Evolutionary conservation across 2,797 vertebrate species (phyloP).

Genomic region (Leuciscus waleckii): DNA sequence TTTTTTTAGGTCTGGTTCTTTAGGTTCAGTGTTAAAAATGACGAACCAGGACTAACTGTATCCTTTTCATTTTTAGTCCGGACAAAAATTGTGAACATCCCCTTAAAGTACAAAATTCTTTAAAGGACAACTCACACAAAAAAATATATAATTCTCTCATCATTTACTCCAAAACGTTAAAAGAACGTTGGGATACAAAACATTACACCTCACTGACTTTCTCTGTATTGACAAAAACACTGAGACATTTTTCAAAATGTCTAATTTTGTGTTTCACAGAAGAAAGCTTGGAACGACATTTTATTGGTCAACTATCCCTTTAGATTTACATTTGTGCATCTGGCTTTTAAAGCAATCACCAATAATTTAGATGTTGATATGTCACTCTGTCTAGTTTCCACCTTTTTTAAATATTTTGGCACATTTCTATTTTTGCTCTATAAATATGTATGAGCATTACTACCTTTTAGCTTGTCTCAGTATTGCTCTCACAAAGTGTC

Average conservation of each 20-base stretch:
- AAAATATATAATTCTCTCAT: neutral
- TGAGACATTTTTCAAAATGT: neutral
- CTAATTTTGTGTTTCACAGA: neutral
- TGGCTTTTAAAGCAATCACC: neutral
- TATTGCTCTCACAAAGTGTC: conserved; percentile 30
- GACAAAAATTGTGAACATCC: neutral
- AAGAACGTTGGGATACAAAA: neutral
- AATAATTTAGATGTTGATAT: neutral
- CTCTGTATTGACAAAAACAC: neutral
- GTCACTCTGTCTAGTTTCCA: conserved; percentile 10
- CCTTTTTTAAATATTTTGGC: neutral
- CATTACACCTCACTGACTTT: neutral
- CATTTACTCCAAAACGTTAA: neutral
- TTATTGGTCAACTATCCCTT: neutral
- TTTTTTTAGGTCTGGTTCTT: too few relatives aligned
- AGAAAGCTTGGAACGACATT: too few relatives aligned
- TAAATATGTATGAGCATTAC: conserved; percentile 40
- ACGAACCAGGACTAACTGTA: too few relatives aligned
- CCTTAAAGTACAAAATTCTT: neutral
- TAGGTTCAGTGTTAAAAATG: too few relatives aligned
- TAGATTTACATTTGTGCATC: neutral
- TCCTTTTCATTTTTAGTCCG: neutral
- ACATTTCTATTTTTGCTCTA: conserved; percentile 26
- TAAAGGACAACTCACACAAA: neutral
- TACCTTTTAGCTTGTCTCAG: conserved; percentile 34